These are phyloP conservation scores for Balanococcus diminutus DNA, from an alignment of 2,888 invertebrate species.

Conservation along the genomic window DNA sequence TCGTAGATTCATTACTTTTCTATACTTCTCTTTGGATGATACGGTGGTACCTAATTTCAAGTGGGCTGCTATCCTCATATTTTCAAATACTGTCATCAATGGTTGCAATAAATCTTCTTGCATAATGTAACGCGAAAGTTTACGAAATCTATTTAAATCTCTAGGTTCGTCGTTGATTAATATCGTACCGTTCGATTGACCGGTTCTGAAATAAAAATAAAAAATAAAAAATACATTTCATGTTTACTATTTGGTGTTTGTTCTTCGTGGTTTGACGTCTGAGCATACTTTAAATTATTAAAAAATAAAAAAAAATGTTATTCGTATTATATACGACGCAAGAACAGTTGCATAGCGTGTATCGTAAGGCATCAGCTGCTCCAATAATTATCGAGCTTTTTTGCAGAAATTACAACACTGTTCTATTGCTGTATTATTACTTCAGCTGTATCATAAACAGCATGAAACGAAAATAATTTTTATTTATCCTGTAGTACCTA, in stretches of 20 bases:
- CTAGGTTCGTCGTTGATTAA: slow-evolving; percentile 79
- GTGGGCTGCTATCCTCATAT: slow-evolving; percentile 87
- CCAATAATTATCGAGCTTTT: no score
- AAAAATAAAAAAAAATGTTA: no score
- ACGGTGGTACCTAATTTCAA: slow-evolving; percentile 79
- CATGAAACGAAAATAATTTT: no score
- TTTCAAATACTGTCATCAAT: slow-evolving; percentile 83
- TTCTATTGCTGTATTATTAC: no score
- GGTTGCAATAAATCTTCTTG: slow-evolving; percentile 88
- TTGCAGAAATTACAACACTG: neutral
- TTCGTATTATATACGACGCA: neutral
- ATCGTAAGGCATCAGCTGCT: neutral
- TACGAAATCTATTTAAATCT: slow-evolving; percentile 78
- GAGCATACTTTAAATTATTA: no score
- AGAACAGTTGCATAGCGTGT: neutral
- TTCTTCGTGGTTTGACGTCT: no score
- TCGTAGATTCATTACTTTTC: slow-evolving; percentile 63
- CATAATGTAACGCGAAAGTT: slow-evolving; percentile 94
- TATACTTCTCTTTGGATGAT: slow-evolving; percentile 70
- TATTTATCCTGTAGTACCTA: no score
- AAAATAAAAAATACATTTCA: neutral
- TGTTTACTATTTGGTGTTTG: neutral
- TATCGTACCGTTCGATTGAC: slow-evolving; percentile 75
- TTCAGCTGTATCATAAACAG: no score
- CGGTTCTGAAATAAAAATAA: slow-evolving; percentile 65